Conservation (phyloP, 2,113 vertebrate species). For the Sapayoa aenigma region DNA sequence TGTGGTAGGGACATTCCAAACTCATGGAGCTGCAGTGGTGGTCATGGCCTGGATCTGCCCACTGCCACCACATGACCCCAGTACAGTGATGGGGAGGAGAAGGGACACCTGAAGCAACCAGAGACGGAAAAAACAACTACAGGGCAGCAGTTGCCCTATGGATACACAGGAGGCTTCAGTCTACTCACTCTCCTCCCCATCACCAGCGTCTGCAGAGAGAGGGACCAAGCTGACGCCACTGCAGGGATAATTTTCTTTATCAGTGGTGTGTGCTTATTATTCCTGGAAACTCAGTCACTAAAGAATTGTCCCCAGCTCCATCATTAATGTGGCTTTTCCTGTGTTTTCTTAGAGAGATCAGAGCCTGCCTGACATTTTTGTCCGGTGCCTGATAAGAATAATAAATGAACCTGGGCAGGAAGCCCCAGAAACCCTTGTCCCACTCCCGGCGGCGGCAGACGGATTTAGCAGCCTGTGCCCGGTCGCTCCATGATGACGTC, state of each 20-base stretch:
- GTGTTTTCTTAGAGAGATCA: constrained; percentile 33
- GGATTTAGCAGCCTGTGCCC: neutral
- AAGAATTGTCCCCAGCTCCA: constrained; percentile 34
- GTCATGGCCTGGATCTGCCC: neutral
- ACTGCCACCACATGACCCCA: neutral
- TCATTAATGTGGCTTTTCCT: constrained; percentile 30
- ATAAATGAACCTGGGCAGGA: constrained; percentile 33
- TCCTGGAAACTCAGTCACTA: constrained; percentile 43
- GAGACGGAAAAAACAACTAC: neutral
- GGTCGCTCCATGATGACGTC: neutral
- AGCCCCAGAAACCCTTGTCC: neutral
- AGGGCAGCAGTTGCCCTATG: rapidly evolving
- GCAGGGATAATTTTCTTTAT: neutral
- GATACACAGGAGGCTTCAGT: neutral
- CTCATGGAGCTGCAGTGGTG: neutral
- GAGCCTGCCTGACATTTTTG: constrained; percentile 30
- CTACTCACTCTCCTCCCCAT: neutral
- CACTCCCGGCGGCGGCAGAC: rapidly evolving
- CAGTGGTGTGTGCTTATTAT: neutral
- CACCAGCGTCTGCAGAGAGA: neutral
- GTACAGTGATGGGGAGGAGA: neutral
- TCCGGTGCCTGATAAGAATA: constrained; percentile 46
- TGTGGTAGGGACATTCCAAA: neutral
- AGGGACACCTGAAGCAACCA: neutral
- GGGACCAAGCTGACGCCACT: neutral